Evolutionary conservation across 2,797 vertebrate genomes (phyloP).

Genomic region (Malacoctenus gilli): DNA sequence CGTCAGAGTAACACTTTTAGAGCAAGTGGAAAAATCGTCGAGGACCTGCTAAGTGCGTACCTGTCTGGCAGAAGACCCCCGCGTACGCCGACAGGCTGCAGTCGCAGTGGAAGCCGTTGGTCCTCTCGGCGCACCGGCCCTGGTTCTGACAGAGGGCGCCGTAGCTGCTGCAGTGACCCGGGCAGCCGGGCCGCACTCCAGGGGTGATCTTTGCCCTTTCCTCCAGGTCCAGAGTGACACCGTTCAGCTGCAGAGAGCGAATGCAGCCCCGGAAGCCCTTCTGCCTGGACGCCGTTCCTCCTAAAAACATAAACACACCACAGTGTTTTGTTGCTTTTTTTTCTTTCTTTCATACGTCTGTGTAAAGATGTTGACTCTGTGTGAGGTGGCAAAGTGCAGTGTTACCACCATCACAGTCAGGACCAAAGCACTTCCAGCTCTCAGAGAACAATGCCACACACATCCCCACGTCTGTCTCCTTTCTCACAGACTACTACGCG

Average conservation of each 20-base stretch:
- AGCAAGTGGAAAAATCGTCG: too few relatives aligned
- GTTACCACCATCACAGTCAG: neutral
- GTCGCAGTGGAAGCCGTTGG: constrained; percentile 89
- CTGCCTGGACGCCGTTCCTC: constrained; percentile 92
- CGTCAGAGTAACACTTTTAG: too few relatives aligned
- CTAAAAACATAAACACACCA: constrained; percentile 63
- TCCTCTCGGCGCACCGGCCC: constrained; percentile 87
- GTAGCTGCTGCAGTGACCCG: constrained; percentile 93
- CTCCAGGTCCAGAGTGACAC: constrained; percentile 88
- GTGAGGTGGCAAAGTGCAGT: too few relatives aligned
- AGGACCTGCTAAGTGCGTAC: neutral
- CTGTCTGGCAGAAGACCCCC: constrained; percentile 87
- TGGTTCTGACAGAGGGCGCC: constrained; percentile 87
- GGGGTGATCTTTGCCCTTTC: constrained; percentile 90
- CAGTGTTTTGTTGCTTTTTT: neutral
- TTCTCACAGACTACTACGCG: constrained; percentile 8
- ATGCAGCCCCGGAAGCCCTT: constrained; percentile 93
- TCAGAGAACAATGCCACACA: neutral
- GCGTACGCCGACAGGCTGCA: constrained; percentile 85
- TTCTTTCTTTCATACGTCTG: neutral
- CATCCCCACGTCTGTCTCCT: constrained; percentile 9
- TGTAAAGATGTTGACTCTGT: neutral
- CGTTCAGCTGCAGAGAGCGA: constrained; percentile 90
- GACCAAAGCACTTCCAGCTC: neutral
- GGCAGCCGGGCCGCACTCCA: constrained; percentile 89